Base-by-base conservation (phyloP, 1,140 invertebrate genomes). In the Drosophila pachea region DNA sequence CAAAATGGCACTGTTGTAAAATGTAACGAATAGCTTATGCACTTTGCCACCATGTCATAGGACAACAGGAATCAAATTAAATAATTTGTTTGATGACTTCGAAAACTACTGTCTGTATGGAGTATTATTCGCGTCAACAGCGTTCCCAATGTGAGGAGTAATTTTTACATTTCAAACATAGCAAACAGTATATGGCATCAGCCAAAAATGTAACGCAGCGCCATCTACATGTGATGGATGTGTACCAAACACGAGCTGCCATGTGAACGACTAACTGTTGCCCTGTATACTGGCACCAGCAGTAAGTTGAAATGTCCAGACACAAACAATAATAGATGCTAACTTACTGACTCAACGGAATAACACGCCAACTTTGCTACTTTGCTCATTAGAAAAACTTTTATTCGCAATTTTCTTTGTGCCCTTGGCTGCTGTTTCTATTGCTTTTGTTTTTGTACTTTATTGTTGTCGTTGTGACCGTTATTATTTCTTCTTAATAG, bases 1-100 rank as follows among this genome's bases (percentile, higher is more conserved):
- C 67, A 38, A 52, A 69, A 36, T 64, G 61, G 61, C 36, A 69
- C 61, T 64, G 53, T 38, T 31, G 35, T 16, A 9, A 9, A 50
- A 0, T 22, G 22, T 22, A 22, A 22, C 22, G 22, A 22, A 22
- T 22, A 22, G 22, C 22, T 2, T 22, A 22, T 3, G 22, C 22
- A 22, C 22, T 3, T 22, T 22, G 22, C 22, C 3, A 22, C 22
- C 22, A 22, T 2, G 22, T 3, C 22, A 3, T 22, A 22, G 3
- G 22, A 1, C 3, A 22, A 22, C 22, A 22, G 22, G 1, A 22
- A 3, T 2, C 3, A 22, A 22, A 22, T 22, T 22, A 22, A 22
- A 22, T 22, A 22, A 22, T 22, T 22, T 22, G 3, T 22, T 22
- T 22, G 22, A 22, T 22, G 22, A 22, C 22, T 22, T 3, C 22